Evolutionary conservation across 2,888 invertebrate genomes (phyloP).

Genomic region (Polyommatus iphigenia): DNA sequence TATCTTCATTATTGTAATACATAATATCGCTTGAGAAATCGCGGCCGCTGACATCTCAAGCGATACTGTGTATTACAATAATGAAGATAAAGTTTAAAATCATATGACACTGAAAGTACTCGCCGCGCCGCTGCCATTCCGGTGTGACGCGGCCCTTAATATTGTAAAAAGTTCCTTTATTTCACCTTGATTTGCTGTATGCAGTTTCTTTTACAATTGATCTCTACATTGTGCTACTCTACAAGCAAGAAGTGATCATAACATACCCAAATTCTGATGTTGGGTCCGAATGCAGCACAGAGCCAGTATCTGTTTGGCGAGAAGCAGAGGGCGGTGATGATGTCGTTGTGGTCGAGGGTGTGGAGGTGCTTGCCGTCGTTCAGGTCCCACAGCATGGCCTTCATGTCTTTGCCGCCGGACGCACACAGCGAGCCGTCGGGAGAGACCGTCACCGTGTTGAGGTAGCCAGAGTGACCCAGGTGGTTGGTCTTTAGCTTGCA

Average conservation of each 20-base stretch:
- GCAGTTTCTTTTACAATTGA: too few relatives aligned
- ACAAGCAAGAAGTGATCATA: not conserved
- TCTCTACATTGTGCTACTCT: too few relatives aligned
- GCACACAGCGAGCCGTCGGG: slow-evolving; percentile 99
- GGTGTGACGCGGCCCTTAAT: too few relatives aligned
- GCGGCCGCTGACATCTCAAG: too few relatives aligned
- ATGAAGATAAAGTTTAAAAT: too few relatives aligned
- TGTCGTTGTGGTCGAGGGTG: slow-evolving; percentile 99
- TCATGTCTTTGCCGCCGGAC: slow-evolving; percentile 99
- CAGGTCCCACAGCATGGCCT: slow-evolving; percentile 99
- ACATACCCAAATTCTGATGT: slow-evolving; percentile 98
- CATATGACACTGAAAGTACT: too few relatives aligned
- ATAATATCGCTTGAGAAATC: too few relatives aligned
- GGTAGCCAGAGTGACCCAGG: slow-evolving; percentile 96
- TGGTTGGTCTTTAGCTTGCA: slow-evolving; percentile 99
- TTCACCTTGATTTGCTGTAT: too few relatives aligned
- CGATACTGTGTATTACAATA: too few relatives aligned
- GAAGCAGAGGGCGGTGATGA: slow-evolving; percentile 99
- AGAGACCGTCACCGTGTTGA: slow-evolving; percentile 99
- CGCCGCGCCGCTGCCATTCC: too few relatives aligned
- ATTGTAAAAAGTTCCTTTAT: too few relatives aligned
- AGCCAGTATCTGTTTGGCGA: slow-evolving; percentile 99
- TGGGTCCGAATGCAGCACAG: slow-evolving; percentile 98
- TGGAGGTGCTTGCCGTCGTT: slow-evolving; percentile 99
- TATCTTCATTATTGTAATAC: too few relatives aligned